A percentile compares a stretch with the other conserved stretches of the same genome.
These are phyloP conservation scores for Albula goreensis DNA, from an alignment of 2,113 vertebrate genomes.

Conservation along the genomic window DNA sequence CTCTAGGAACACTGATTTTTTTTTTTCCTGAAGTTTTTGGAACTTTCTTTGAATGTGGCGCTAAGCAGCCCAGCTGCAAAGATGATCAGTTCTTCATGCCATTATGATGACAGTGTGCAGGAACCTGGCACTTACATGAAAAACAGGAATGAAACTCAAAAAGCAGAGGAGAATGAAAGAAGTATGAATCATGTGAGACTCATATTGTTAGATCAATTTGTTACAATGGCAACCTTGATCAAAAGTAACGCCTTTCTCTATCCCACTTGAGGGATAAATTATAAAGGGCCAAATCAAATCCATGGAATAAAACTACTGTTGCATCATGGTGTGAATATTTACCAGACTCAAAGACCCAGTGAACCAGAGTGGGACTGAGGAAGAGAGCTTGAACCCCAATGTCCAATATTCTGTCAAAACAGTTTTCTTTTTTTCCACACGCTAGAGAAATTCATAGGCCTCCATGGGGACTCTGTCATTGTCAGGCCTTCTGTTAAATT, in stretches of 20 bases:
- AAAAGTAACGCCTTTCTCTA: neutral
- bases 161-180: neutral
- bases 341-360: neutral
- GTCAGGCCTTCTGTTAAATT: slow-evolving; percentile 2
- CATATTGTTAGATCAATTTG: neutral
- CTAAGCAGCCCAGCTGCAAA: neutral
- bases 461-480: neutral
- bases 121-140: neutral
- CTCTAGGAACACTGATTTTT: neutral
- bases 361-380: neutral
- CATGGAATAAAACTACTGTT: neutral
- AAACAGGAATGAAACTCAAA: neutral
- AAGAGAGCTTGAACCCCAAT: neutral
- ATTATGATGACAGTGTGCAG: neutral
- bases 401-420: neutral
- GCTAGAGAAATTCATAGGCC: neutral
- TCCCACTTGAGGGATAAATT: neutral
- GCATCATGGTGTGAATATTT: neutral
- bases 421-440: neutral
- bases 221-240: neutral
- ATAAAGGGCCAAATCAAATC: neutral
- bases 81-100: neutral
- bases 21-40: neutral
- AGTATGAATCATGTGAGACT: neutral
- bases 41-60: neutral